Evolutionary conservation across 2,888 invertebrate species (phyloP).

Genomic region (Archaeoteleia sp.): DNA sequence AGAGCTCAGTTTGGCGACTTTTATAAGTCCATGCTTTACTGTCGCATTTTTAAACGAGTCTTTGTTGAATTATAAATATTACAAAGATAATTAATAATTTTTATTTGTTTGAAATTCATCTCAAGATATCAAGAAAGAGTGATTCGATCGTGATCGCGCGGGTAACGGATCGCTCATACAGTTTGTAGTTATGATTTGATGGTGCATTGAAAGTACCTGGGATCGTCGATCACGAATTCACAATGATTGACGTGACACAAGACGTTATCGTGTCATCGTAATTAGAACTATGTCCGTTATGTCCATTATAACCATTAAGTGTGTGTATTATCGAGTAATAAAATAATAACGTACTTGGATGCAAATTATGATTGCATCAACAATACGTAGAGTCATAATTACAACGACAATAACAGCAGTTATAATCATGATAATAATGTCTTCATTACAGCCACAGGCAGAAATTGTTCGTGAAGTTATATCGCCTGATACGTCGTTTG

Average conservation of each 20-base stretch:
- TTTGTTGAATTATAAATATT: background rate
- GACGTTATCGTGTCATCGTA: conserved; percentile 36
- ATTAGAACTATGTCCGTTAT: conserved; percentile 33
- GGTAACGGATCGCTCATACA: conserved; percentile 8
- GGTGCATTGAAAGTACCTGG: conserved; percentile 47
- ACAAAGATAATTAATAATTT: conserved; percentile 6
- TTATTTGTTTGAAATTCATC: conserved; percentile 13
- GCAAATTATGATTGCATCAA: conserved; percentile 44
- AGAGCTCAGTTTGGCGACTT: too few relatives aligned
- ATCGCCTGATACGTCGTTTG: background rate
- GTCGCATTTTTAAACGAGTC: background rate
- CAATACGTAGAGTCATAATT: conserved; percentile 32
- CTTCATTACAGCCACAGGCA: conserved; percentile 2
- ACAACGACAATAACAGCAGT: conserved; percentile 11
- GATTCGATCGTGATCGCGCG: conserved; percentile 26
- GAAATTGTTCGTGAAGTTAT: background rate
- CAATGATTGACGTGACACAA: conserved; percentile 45
- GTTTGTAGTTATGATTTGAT: conserved; percentile 11
- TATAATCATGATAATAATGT: conserved; percentile 18
- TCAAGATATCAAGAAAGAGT: conserved; percentile 5
- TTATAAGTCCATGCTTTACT: too few relatives aligned
- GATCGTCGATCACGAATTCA: conserved; percentile 61
- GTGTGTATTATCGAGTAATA: conserved; percentile 31
- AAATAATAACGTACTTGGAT: conserved; percentile 29
- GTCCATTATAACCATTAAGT: conserved; percentile 34